These are phyloP conservation scores for Psococerastis gibbosa DNA, from an alignment of 2,888 invertebrate genomes.

Conservation along the genomic window DNA sequence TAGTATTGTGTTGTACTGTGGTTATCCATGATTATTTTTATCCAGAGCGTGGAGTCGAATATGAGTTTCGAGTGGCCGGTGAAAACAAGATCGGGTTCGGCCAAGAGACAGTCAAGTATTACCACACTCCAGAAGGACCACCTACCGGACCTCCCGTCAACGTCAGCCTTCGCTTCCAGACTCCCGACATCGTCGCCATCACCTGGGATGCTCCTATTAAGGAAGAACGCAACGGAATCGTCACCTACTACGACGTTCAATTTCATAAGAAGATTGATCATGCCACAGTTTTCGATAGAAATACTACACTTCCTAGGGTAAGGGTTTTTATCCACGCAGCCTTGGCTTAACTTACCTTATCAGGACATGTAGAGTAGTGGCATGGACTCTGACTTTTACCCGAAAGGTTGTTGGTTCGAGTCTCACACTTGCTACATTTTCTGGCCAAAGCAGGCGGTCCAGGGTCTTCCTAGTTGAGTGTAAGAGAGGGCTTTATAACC, in stretches of 20 bases:
- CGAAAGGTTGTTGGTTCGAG: too few species aligned
- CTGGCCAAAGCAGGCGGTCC: too few species aligned
- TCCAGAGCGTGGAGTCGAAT: constrained; percentile 74
- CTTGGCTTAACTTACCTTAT: too few species aligned
- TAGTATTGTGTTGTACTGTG: not conserved
- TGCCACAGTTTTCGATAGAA: constrained; percentile 54
- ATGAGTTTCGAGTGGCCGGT: constrained; percentile 93
- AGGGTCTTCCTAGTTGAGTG: too few species aligned
- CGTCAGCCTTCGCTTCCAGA: constrained; percentile 70
- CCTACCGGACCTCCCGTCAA: constrained; percentile 78
- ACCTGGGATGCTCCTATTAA: constrained; percentile 74
- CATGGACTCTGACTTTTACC: too few species aligned
- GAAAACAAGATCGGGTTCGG: constrained; percentile 89
- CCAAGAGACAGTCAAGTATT: constrained; percentile 79
- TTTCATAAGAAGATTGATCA: constrained; percentile 81
- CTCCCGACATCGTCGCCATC: constrained; percentile 78
- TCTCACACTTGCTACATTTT: too few species aligned
- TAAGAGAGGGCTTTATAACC: too few species aligned
- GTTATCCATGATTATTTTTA: too few species aligned
- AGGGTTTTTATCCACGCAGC: too few species aligned
- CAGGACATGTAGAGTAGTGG: too few species aligned
- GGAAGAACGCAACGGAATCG: constrained; percentile 84
- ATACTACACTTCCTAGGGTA: constrained; percentile 50
- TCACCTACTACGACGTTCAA: constrained; percentile 79
- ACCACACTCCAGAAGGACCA: constrained; percentile 85